Percentiles rank a stretch among this genome's conserved stretches.
phyloP scores from a whole-genome alignment of 1,140 invertebrate genomes.

The Magallana ariakensis region DNA sequence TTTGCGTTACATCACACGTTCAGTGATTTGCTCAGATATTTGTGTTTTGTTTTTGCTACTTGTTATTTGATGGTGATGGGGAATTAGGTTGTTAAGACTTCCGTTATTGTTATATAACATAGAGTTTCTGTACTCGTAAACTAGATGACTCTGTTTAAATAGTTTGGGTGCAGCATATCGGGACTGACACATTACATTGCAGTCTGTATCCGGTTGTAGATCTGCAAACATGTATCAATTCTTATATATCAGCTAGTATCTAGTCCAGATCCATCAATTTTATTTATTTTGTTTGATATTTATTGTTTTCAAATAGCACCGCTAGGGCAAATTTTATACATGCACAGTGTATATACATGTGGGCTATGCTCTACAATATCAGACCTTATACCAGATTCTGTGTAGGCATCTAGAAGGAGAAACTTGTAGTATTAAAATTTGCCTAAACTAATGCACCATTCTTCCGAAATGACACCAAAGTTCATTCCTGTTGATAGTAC shows the following conservation, averaged over 20 bases:
- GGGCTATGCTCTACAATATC: background rate
- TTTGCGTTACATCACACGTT: background rate
- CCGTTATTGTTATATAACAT: background rate
- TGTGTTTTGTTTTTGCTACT: background rate
- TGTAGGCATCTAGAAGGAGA: too few species aligned
- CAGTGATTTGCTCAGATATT: background rate
- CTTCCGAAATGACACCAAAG: too few species aligned
- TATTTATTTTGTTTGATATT: constrained; percentile 17
- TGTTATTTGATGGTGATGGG: background rate
- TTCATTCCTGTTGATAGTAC: too few species aligned
- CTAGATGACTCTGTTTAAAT: too few species aligned
- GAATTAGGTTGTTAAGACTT: background rate
- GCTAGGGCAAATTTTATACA: background rate
- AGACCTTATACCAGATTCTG: too few species aligned
- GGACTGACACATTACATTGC: too few species aligned
- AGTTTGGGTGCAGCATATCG: too few species aligned
- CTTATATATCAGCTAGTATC: background rate
- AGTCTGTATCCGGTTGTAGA: too few species aligned
- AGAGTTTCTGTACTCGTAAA: too few species aligned
- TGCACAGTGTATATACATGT: background rate
- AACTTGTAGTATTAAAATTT: too few species aligned
- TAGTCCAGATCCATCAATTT: background rate
- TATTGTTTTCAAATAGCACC: background rate
- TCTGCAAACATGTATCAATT: background rate
- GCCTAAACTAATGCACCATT: too few species aligned